These are phyloP conservation scores for Lepus americanus DNA, from an alignment of 2,113 vertebrate genomes.

Conservation along the genomic window DNA sequence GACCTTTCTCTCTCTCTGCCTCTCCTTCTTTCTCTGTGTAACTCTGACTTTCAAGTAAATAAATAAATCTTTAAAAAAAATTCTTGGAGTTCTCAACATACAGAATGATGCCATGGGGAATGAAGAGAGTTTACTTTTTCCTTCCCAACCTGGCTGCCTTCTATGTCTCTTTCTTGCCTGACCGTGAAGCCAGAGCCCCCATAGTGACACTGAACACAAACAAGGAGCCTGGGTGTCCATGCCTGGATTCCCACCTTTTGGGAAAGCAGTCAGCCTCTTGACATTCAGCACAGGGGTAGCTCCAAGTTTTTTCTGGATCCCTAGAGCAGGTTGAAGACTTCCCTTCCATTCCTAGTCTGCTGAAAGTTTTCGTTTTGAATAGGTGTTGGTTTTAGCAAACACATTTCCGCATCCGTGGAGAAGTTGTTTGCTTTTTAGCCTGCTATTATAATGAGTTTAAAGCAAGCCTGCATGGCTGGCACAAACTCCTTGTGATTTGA, in stretches of 20 bases:
- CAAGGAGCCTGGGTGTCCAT: accelerated
- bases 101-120: not conserved
- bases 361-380: not conserved
- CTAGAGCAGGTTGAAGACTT: not conserved
- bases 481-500: not conserved
- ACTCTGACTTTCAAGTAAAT: too few species aligned
- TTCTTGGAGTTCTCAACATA: not conserved
- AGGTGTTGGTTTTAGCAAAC: not conserved
- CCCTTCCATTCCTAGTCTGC: not conserved
- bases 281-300: not conserved
- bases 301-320: not conserved
- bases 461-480: not conserved
- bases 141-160: not conserved
- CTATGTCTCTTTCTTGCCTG: not conserved
- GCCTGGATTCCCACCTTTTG: not conserved
- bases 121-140: not conserved
- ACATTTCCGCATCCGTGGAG: not conserved
- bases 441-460: not conserved
- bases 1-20: too few species aligned
- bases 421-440: not conserved
- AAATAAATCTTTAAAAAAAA: not conserved
- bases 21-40: too few species aligned
- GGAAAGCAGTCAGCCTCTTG: not conserved
- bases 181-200: not conserved
- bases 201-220: not conserved